Percentiles rank a stretch among this genome's conserved stretches.
Evolutionary conservation across 2,888 invertebrate genomes (phyloP).

Genomic region (Polia nebulosa): DNA sequence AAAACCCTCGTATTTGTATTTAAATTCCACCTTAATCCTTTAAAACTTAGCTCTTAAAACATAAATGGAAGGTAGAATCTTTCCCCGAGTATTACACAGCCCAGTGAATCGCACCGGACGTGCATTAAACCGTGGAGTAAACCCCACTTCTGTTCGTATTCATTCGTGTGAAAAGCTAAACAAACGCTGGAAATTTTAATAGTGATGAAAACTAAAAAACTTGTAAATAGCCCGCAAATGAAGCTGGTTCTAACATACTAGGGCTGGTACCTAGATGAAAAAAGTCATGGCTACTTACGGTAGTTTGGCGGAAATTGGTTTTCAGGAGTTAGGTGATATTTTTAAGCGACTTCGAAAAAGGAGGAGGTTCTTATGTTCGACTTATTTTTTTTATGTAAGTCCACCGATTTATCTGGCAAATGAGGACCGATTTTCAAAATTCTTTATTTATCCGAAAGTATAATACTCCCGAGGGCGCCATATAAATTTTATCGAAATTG

Average conservation of each 20-base stretch:
- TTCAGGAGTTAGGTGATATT: not conserved
- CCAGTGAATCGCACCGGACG: conserved; percentile 12
- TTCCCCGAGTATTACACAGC: conserved; percentile 3
- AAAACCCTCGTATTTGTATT: not conserved
- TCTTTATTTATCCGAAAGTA: too few species aligned
- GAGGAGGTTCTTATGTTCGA: too few species aligned
- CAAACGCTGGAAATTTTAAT: conserved; percentile 42
- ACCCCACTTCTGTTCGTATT: conserved; percentile 26
- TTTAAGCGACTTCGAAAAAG: too few species aligned
- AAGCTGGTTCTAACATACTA: conserved; percentile 28
- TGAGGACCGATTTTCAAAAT: too few species aligned
- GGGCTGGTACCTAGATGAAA: conserved; percentile 28
- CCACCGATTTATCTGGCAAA: too few species aligned
- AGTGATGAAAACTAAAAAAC: conserved; percentile 38
- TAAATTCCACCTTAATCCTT: not conserved
- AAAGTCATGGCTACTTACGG: not conserved
- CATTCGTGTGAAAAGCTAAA: conserved; percentile 48
- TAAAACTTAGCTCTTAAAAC: not conserved
- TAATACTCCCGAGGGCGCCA: too few species aligned
- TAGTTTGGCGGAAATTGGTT: not conserved
- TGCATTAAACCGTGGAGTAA: conserved; percentile 29
- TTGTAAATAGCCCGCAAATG: conserved; percentile 28
- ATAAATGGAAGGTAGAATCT: conserved; percentile 1
- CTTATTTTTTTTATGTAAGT: too few species aligned
- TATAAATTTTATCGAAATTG: too few species aligned